A percentile compares a stretch with the other conserved stretches of the same genome.
phyloP scores from a whole-genome alignment of 1,140 invertebrate species.

The Drosophila bocqueti region DNA sequence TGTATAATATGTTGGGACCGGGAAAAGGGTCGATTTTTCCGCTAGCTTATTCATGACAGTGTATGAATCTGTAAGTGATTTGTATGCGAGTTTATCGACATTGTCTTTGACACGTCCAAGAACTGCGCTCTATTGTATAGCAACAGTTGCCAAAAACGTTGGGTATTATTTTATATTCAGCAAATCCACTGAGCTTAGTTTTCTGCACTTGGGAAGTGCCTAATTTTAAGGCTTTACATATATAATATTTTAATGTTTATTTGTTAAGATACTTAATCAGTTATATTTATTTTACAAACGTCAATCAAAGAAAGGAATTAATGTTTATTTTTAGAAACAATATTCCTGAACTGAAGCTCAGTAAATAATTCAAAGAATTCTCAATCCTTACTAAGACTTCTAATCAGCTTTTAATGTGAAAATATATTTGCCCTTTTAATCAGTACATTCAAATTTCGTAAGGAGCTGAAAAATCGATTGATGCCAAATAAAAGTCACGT shows the following conservation, averaged over 20 bases:
- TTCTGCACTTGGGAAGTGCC: not conserved
- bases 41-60: constrained; percentile 45
- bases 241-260: too few relatives aligned
- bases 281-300: too few relatives aligned
- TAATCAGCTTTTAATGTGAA: not conserved
- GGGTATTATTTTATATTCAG: not conserved
- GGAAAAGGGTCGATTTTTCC: constrained; percentile 31
- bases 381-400: too few relatives aligned
- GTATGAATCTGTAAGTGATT: constrained; percentile 61
- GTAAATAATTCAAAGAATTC: not conserved
- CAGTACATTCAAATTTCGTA: not conserved
- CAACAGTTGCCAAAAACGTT: constrained; percentile 34
- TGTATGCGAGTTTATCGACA: constrained; percentile 60
- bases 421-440: not conserved
- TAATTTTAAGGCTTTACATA: not conserved
- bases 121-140: not conserved
- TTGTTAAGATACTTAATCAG: too few relatives aligned
- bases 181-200: not conserved
- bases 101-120: constrained; percentile 50
- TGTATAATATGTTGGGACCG: not conserved
- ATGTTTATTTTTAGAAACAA: not conserved
- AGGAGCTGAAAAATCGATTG: not conserved
- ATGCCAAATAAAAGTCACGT: constrained; percentile 19
- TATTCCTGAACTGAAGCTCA: not conserved
- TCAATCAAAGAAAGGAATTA: too few relatives aligned